phyloP scores from a whole-genome alignment of 1,140 invertebrate species.

The Macrobrachium rosenbergii region DNA sequence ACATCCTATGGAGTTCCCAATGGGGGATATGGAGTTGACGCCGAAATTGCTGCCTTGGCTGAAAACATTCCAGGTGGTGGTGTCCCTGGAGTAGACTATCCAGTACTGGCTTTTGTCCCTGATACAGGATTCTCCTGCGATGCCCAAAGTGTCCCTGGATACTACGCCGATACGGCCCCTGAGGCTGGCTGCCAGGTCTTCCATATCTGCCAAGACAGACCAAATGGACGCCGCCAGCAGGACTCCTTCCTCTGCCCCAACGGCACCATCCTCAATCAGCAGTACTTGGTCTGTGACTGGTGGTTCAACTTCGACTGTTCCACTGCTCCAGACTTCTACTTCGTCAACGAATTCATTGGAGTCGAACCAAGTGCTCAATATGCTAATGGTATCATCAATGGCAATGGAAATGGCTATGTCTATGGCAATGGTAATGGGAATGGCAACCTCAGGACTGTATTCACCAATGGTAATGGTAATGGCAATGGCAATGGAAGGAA shows the following conservation, averaged over 20 bases:
- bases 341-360: conserved; percentile 17
- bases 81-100: conserved; percentile 6
- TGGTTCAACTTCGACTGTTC: conserved; percentile 22
- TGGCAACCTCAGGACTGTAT: not conserved
- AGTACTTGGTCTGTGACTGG: conserved; percentile 25
- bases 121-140: too few relatives aligned
- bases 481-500: not conserved
- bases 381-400: not conserved
- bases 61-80: conserved; percentile 11
- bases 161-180: conserved; percentile 8
- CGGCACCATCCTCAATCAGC: conserved; percentile 21
- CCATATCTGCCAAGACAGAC: conserved; percentile 8
- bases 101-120: not conserved
- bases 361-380: not conserved
- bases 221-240: not conserved
- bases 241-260: conserved; percentile 24
- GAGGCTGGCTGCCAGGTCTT: conserved; percentile 6
- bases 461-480: not conserved
- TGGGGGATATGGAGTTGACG: not conserved
- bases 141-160: conserved; percentile 3
- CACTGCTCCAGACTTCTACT: not conserved
- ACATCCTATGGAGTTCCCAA: not conserved
- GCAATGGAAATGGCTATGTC: not conserved
- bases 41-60: not conserved
- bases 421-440: not conserved